Percentiles rank a stretch among this genome's conserved stretches.
Conservation (phyloP, 2,888 invertebrate genomes). For the Drosophila bunnanda region DNA sequence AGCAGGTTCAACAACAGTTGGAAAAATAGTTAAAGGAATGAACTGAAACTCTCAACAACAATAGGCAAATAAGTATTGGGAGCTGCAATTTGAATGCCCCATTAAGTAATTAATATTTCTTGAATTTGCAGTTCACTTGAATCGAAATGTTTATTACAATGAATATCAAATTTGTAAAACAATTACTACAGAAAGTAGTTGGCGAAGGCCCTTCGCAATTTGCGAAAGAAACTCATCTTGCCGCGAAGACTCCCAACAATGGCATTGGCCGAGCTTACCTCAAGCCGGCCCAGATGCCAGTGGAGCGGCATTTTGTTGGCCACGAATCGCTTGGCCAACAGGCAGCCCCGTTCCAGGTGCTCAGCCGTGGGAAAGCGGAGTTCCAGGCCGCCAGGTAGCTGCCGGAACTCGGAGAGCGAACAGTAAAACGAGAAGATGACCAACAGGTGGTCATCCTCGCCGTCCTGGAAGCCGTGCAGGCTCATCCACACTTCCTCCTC, state of each 20-base stretch:
- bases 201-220: conserved; percentile 26
- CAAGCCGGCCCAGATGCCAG: conserved; percentile 35
- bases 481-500: conserved; percentile 27
- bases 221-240: conserved; percentile 14
- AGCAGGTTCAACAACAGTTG: not conserved
- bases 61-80: too few relatives aligned
- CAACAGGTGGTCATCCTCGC: conserved; percentile 11
- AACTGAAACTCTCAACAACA: too few relatives aligned
- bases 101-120: too few relatives aligned
- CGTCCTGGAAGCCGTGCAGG: conserved; percentile 20
- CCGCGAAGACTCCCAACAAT: not conserved
- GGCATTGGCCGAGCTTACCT: not conserved
- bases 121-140: not conserved
- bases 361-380: conserved; percentile 22
- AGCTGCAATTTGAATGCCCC: too few relatives aligned
- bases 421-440: conserved; percentile 22
- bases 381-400: conserved; percentile 23
- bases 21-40: not conserved
- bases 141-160: not conserved
- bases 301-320: conserved; percentile 29
- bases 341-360: conserved; percentile 20
- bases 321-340: conserved; percentile 45
- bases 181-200: conserved; percentile 24
- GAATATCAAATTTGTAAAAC: not conserved
- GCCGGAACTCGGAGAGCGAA: conserved; percentile 6